These are phyloP conservation scores for Erebia epiphron DNA, from an alignment of 2,888 invertebrate species.

Conservation along the genomic window DNA sequence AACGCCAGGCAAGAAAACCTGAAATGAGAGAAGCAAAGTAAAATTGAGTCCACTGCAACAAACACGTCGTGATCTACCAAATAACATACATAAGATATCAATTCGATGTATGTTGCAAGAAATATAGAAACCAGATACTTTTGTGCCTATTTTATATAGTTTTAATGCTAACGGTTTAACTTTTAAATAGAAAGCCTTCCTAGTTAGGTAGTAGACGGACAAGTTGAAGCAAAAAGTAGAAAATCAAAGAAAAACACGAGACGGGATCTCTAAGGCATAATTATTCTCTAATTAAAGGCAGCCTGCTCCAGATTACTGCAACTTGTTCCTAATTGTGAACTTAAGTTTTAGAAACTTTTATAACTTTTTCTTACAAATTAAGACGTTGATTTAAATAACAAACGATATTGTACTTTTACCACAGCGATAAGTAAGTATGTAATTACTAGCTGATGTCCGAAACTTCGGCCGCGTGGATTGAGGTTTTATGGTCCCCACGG, in stretches of 20 bases:
- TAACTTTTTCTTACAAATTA: slow-evolving; percentile 14
- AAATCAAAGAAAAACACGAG: slow-evolving; percentile 39
- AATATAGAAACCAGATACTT: too few relatives aligned
- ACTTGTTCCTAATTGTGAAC: slow-evolving; percentile 38
- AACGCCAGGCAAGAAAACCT: too few relatives aligned
- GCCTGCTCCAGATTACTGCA: slow-evolving; percentile 36
- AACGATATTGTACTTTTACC: neutral
- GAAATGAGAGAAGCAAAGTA: too few relatives aligned
- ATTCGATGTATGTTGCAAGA: too few relatives aligned
- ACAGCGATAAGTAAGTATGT: neutral
- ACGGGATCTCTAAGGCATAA: slow-evolving; percentile 40
- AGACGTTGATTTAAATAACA: neutral
- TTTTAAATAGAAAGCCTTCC: slow-evolving; percentile 19
- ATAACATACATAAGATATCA: too few relatives aligned
- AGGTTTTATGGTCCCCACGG: too few relatives aligned
- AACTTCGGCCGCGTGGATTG: too few relatives aligned
- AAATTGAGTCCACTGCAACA: too few relatives aligned
- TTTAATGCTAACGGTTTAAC: neutral
- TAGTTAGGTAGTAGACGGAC: slow-evolving; percentile 21
- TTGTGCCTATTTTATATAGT: too few relatives aligned
- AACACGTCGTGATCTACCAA: too few relatives aligned
- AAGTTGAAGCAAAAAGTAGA: slow-evolving; percentile 33
- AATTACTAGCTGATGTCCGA: too few relatives aligned
- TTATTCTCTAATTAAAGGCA: slow-evolving; percentile 45
- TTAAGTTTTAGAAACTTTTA: slow-evolving; percentile 33